Conservation (phyloP, 2,113 vertebrate genomes). For the Calidris pugnax region DNA sequence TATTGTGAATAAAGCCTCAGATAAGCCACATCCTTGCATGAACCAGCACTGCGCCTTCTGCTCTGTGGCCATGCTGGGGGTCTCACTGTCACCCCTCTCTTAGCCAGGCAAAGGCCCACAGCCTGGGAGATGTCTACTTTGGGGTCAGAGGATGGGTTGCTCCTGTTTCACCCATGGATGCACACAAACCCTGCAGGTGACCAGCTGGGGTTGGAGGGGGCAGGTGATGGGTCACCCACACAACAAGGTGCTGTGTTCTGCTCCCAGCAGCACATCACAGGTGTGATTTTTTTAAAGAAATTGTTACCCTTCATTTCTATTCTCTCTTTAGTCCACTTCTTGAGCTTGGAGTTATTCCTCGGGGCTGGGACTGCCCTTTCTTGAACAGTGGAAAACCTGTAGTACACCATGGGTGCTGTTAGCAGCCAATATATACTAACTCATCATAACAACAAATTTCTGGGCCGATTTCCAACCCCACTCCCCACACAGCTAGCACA, state of each 20-base stretch:
- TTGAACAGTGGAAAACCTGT: not conserved
- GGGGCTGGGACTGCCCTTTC: not conserved
- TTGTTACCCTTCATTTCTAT: not conserved
- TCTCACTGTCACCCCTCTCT: rapidly evolving
- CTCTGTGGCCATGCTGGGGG: rapidly evolving
- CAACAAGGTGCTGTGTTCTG: rapidly evolving
- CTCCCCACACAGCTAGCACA: not conserved
- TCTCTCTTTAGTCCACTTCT: not conserved
- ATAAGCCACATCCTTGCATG: not conserved
- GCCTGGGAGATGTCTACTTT: not conserved
- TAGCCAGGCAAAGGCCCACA: not conserved
- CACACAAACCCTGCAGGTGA: not conserved
- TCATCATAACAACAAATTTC: not conserved
- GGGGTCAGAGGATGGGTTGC: not conserved
- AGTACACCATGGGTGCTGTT: not conserved
- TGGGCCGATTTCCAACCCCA: not conserved
- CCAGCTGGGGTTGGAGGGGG: rapidly evolving
- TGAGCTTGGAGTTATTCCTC: not conserved
- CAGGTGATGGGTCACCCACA: not conserved
- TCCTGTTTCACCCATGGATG: not conserved
- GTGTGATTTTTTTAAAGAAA: not conserved
- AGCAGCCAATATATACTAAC: not conserved
- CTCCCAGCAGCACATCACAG: not conserved
- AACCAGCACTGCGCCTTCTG: not conserved
- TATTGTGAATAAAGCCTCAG: not conserved